Conservation (phyloP, 2,888 invertebrate species). For the Helleia helle region DNA sequence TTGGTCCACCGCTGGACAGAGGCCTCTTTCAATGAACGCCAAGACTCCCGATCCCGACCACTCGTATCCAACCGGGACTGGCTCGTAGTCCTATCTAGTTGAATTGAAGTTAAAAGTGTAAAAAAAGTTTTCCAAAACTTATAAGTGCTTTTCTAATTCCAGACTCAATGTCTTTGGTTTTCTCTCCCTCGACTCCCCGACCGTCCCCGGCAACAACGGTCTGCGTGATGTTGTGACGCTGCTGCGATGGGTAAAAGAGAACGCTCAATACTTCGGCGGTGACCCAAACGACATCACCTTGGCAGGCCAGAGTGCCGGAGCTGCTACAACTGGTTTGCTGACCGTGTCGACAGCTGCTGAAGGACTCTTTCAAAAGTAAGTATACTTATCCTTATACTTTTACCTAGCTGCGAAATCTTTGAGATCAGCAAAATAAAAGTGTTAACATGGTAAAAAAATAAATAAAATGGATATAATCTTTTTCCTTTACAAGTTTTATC, state of each 20-base stretch:
- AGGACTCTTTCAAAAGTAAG: constrained; percentile 46
- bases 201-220: constrained; percentile 60
- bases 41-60: no score
- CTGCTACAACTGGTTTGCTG: constrained; percentile 41
- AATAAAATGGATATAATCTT: no score
- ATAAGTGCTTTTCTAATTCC: constrained; percentile 23
- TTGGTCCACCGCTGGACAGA: no score
- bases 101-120: no score
- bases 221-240: constrained; percentile 56
- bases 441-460: no score
- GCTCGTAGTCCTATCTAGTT: no score
- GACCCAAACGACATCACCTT: constrained; percentile 51
- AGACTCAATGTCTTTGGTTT: constrained; percentile 61
- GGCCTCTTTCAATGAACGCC: no score
- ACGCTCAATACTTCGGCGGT: constrained; percentile 51
- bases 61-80: no score
- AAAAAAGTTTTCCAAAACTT: no score
- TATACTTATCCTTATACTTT: no score
- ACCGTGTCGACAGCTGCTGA: constrained; percentile 41
- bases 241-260: constrained; percentile 51
- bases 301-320: constrained; percentile 60
- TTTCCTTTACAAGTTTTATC: background rate
- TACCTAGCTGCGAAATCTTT: no score
- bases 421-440: no score
- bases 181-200: constrained; percentile 43